Base-by-base conservation (phyloP, 2,888 invertebrate genomes). In the Neoitamus cyanurus region DNA sequence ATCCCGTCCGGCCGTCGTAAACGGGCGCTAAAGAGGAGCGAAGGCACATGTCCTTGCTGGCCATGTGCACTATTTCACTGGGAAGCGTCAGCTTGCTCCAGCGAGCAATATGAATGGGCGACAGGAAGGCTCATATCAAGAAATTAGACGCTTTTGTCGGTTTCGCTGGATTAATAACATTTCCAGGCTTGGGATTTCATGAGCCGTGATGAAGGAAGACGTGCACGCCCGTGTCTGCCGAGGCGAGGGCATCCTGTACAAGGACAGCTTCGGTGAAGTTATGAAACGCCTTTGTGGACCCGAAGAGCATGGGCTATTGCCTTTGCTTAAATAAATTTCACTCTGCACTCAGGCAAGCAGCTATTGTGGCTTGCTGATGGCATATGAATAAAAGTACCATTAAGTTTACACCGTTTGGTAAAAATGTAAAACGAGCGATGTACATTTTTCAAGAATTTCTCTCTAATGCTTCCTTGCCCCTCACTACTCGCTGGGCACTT, bases 81-180 rank as follows among this genome's bases (percentile, higher is more conserved):
- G 42, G 42, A 28, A 42, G 42, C 9, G 25, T 42, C 30, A 77
- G 37, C n/a, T 25, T 77, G 42, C 77, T 42, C n/a, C 77, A 30
- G 37, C 37, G 46, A 7, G 13, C 15, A 75, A 37, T 77, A 28
- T 77, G 6, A 46, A 77, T 36, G 46, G 73, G 11, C 31, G 20
- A 36, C 70, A 30, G 70, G 70, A 73, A 73, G 34, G 25, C 73
- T 73, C 73, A 73, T 73, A 73, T 73, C 37, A 77, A 77, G 77
- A n/a, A 77, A 25, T 77, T 31, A 77, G 77, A 77, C 6, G 42
- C 77, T 28, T 37, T 77, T 46, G 42, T 46, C 77, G 20, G 46
- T 30, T 77, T 15, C 31, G 28, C 20, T 77, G 28, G 46, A 77
- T 46, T 46, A 77, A 46, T 42, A 46, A 28, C 77, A 42, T 42